Evolutionary conservation across 2,888 invertebrate genomes (phyloP).

Genomic region (Lithophane ornitopus): DNA sequence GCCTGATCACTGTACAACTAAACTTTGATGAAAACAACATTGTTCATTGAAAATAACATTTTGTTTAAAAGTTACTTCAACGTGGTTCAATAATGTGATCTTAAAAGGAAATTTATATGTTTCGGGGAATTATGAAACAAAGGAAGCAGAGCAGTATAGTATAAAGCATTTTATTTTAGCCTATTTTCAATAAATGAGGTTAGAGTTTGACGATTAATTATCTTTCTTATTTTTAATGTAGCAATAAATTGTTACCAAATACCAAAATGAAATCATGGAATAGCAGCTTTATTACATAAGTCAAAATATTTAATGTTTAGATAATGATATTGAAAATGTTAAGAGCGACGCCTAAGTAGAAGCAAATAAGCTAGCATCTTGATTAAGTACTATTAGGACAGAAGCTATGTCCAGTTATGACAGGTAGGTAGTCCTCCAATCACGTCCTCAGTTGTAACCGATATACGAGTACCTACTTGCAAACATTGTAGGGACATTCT

Average conservation of each 20-base stretch:
- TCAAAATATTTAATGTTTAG: not conserved
- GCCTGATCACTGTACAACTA: conserved; percentile 45
- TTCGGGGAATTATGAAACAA: conserved; percentile 38
- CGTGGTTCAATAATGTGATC: conserved; percentile 47
- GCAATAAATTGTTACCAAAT: not conserved
- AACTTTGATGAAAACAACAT: conserved; percentile 57
- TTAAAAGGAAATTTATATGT: conserved; percentile 40
- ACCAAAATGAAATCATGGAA: not conserved
- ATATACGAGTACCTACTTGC: not conserved
- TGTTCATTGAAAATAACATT: conserved; percentile 47
- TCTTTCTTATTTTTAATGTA: not conserved
- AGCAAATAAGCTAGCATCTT: conserved; percentile 1
- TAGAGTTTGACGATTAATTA: not conserved
- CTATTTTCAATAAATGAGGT: conserved; percentile 19
- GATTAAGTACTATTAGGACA: not conserved
- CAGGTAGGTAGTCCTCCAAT: not conserved
- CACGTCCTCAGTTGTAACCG: conserved; percentile 15
- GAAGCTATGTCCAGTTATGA: conserved; percentile 6
- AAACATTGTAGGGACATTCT: conserved; percentile 16
- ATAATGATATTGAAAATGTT: not conserved
- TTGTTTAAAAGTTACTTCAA: conserved; percentile 46
- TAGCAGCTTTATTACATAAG: not conserved
- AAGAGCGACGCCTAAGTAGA: not conserved
- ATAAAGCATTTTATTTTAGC: conserved; percentile 8
- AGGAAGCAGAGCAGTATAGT: conserved; percentile 6